Percentiles rank a stretch among this genome's conserved stretches.
These are phyloP conservation scores for Galago senegalensis DNA, from an alignment of 2,797 vertebrate genomes.

Conservation along the genomic window DNA sequence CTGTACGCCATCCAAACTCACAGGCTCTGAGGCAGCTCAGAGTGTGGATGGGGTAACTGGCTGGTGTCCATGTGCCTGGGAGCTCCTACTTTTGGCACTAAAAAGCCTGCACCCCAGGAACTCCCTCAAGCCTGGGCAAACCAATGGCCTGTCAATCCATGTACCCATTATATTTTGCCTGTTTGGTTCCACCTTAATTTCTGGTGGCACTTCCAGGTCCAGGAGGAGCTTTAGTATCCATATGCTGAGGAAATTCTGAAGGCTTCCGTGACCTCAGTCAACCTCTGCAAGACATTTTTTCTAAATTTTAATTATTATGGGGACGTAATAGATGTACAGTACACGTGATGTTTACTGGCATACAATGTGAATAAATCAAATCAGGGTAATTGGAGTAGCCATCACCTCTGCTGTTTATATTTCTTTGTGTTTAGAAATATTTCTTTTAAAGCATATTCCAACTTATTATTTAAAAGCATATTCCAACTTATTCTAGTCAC, in stretches of 20 bases:
- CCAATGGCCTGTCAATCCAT: fast-evolving
- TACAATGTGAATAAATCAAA: background rate
- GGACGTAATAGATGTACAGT: background rate
- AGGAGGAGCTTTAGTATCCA: background rate
- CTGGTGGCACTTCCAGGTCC: background rate
- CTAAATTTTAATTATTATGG: background rate
- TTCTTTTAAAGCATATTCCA: background rate
- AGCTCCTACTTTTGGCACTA: background rate
- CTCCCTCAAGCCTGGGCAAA: background rate
- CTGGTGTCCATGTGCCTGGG: background rate
- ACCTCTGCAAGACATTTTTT: background rate
- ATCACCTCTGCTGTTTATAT: background rate
- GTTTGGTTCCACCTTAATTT: background rate
- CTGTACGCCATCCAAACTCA: background rate
- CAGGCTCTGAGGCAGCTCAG: fast-evolving
- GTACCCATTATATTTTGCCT: background rate
- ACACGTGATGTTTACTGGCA: background rate
- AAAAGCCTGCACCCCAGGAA: background rate
- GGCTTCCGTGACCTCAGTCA: background rate
- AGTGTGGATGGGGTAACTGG: too few relatives aligned
- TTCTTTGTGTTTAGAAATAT: background rate
- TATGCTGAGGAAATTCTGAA: background rate
- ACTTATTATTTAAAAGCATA: background rate
- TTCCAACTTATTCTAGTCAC: background rate
- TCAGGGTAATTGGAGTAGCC: background rate